Percentiles rank a stretch among this genome's conserved stretches.
Conservation (phyloP, 2,888 invertebrate species). For the Andrena dorsata region DNA sequence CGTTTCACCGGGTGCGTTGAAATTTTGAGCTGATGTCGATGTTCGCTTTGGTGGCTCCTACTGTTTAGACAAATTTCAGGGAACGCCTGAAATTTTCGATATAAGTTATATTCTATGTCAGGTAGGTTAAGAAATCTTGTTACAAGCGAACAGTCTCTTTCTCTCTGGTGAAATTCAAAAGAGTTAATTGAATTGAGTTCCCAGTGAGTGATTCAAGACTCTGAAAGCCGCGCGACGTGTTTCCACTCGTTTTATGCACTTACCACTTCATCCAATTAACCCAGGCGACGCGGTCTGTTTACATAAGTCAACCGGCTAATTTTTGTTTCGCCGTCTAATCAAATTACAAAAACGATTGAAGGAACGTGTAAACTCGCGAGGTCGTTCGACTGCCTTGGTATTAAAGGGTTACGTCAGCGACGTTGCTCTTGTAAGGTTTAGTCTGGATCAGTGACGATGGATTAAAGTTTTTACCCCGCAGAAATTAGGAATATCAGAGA, state of each 20-base stretch:
- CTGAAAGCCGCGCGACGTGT: too few species aligned
- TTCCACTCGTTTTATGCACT: neutral
- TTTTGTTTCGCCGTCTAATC: constrained; percentile 12
- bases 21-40: neutral
- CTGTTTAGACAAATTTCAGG: too few species aligned
- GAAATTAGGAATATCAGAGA: too few species aligned
- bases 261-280: neutral
- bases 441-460: neutral
- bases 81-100: too few species aligned
- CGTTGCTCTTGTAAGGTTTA: constrained; percentile 42
- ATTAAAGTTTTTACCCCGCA: too few species aligned
- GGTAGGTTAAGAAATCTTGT: too few species aligned
- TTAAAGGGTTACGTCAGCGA: constrained; percentile 31
- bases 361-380: constrained; percentile 4
- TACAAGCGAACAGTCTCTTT: too few species aligned
- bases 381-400: constrained; percentile 27
- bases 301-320: constrained; percentile 1
- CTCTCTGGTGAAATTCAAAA: too few species aligned
- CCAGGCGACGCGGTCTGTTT: neutral
- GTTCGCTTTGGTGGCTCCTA: too few species aligned
- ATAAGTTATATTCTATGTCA: too few species aligned
- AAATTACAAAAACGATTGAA: constrained; percentile 24
- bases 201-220: too few species aligned
- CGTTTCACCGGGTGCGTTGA: neutral
- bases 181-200: too few species aligned